A percentile compares a stretch with the other conserved stretches of the same genome.
Evolutionary conservation across 2,888 invertebrate genomes (phyloP).

Genomic region (Elegia similella): DNA sequence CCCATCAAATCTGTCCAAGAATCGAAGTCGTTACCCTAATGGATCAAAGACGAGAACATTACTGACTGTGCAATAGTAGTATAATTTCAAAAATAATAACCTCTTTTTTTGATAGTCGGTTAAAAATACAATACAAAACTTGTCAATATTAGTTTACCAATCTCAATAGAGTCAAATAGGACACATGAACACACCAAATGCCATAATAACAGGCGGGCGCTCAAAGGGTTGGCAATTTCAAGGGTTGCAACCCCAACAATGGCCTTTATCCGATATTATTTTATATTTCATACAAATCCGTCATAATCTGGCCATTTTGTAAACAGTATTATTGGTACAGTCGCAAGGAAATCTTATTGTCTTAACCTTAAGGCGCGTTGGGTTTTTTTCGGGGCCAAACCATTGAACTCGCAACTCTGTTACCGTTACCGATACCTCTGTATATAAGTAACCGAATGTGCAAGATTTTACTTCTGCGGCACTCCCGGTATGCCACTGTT

Average conservation of each 20-base stretch:
- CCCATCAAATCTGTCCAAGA: too few relatives aligned
- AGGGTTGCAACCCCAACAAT: constrained; percentile 27
- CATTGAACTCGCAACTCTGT: too few relatives aligned
- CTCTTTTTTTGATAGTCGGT: not conserved
- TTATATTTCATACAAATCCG: constrained; percentile 51
- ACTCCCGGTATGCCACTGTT: too few relatives aligned
- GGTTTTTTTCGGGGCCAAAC: too few relatives aligned
- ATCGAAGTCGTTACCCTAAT: too few relatives aligned
- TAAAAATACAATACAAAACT: not conserved
- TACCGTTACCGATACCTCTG: too few relatives aligned
- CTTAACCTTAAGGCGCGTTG: too few relatives aligned
- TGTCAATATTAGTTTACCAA: constrained; percentile 6
- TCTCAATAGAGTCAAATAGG: constrained; percentile 7
- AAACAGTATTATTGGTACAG: constrained; percentile 38
- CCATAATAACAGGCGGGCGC: constrained; percentile 50
- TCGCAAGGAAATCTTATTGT: constrained; percentile 25
- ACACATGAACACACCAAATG: constrained; percentile 31
- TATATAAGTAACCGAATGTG: too few relatives aligned
- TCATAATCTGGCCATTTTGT: constrained; percentile 56
- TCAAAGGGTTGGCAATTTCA: constrained; percentile 24
- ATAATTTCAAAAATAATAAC: not conserved
- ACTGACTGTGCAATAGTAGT: not conserved
- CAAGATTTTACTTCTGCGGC: too few relatives aligned
- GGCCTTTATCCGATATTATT: constrained; percentile 20
- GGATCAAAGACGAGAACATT: too few relatives aligned